Percentiles rank a stretch among this genome's conserved stretches.
These are phyloP conservation scores for Sebastes alutus DNA, from an alignment of 2,797 vertebrate genomes.

Conservation along the genomic window DNA sequence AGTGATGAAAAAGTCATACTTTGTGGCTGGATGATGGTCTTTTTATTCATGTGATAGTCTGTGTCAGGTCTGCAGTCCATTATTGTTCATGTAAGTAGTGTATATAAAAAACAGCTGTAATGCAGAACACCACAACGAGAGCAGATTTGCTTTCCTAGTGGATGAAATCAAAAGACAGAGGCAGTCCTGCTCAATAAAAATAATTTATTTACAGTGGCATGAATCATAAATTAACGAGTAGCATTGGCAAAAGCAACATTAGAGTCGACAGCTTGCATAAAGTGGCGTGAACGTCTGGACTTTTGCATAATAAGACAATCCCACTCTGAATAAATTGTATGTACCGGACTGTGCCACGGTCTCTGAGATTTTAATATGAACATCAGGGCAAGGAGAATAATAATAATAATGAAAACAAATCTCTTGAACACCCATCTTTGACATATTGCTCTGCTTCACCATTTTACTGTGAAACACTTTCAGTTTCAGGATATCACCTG, in stretches of 20 bases:
- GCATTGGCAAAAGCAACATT: conserved; percentile 97
- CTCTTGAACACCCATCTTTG: conserved; percentile 86
- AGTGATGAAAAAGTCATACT: background rate
- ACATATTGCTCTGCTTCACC: conserved; percentile 95
- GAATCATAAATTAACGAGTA: conserved; percentile 97
- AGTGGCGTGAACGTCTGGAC: conserved; percentile 89
- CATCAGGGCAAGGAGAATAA: conserved; percentile 70
- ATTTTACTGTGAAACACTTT: conserved; percentile 84
- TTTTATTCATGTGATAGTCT: background rate
- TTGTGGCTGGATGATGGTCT: no score
- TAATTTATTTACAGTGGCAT: conserved; percentile 99
- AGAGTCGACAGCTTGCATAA: conserved; percentile 92
- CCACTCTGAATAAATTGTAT: conserved; percentile 88
- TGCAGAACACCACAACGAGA: background rate
- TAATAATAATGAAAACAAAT: conserved; percentile 44
- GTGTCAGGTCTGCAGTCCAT: background rate
- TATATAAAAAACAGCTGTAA: background rate
- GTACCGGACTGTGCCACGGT: conserved; percentile 86
- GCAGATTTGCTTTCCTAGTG: background rate
- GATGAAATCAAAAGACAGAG: conserved; percentile 34
- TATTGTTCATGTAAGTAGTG: background rate
- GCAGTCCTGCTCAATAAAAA: conserved; percentile 79
- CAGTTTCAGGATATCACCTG: conserved; percentile 66
- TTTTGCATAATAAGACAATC: conserved; percentile 95
- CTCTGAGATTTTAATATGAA: conserved; percentile 89